Conservation (phyloP, 2,888 invertebrate genomes). For the Parasteatoda lunata region DNA sequence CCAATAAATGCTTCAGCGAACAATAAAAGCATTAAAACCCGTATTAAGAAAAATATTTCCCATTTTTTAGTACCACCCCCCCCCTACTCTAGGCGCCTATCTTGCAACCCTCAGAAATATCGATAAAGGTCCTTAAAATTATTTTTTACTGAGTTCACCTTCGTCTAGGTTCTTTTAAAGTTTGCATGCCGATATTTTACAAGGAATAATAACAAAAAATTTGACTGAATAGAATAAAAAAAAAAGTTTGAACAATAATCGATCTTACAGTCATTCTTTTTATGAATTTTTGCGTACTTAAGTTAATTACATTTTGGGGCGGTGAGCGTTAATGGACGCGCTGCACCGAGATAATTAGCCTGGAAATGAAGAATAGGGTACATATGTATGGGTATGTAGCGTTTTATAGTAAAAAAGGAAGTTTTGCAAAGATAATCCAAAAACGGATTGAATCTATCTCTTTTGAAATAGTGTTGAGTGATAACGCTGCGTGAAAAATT, state of each 20-base stretch:
- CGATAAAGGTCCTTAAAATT: conserved; percentile 54
- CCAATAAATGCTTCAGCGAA: conserved; percentile 62
- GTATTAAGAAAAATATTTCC: conserved; percentile 61
- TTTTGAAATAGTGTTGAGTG: conserved; percentile 13
- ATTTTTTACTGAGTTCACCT: conserved; percentile 42
- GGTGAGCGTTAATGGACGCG: conserved; percentile 61
- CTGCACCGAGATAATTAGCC: conserved; percentile 60
- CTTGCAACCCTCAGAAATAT: conserved; percentile 37
- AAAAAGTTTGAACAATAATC: conserved; percentile 56
- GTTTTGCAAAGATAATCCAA: conserved; percentile 24
- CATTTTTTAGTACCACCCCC: conserved; percentile 43
- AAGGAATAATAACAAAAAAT: conserved; percentile 20
- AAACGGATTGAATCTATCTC: conserved; percentile 45
- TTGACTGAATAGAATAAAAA: neutral
- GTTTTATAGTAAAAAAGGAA: conserved; percentile 15
- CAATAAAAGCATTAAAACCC: conserved; percentile 66
- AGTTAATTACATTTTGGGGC: conserved; percentile 65
- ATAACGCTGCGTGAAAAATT: neutral
- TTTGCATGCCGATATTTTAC: conserved; percentile 54
- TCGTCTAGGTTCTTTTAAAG: conserved; percentile 27
- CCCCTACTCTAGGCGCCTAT: conserved; percentile 1
- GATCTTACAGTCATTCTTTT: conserved; percentile 60
- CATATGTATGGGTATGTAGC: conserved; percentile 29
- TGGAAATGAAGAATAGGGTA: conserved; percentile 51
- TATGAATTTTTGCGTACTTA: conserved; percentile 67